Conservation (phyloP, 2,888 invertebrate genomes). For the Himalopsyche kuldschensis region DNA sequence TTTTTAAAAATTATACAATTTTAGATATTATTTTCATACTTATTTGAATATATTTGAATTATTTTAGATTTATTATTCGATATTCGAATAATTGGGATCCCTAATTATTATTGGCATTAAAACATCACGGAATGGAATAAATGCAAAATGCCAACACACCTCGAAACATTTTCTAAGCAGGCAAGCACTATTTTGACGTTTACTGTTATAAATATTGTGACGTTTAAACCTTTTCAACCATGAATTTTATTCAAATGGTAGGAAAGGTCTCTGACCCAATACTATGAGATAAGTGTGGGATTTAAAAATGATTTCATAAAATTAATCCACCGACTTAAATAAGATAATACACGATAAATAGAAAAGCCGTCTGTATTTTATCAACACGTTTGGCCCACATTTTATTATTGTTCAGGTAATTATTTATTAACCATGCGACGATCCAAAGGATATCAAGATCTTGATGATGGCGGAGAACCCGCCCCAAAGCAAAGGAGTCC, state of each 20-base stretch:
- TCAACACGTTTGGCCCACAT: too few species aligned
- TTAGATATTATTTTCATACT: too few species aligned
- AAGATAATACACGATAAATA: too few species aligned
- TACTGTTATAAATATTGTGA: slow-evolving; percentile 40
- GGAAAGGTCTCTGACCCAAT: slow-evolving; percentile 19
- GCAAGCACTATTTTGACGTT: slow-evolving; percentile 31
- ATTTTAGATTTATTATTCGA: too few species aligned
- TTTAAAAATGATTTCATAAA: not conserved
- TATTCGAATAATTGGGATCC: too few species aligned
- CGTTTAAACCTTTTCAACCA: slow-evolving; percentile 33
- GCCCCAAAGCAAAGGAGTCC: slow-evolving; percentile 48
- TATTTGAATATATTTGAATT: too few species aligned
- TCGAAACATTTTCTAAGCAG: not conserved
- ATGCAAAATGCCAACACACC: too few species aligned
- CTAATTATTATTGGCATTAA: too few species aligned
- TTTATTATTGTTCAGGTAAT: slow-evolving; percentile 40
- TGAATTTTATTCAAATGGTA: not conserved
- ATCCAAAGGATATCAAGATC: slow-evolving; percentile 64
- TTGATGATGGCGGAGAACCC: slow-evolving; percentile 53
- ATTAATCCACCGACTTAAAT: not conserved
- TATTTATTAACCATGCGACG: slow-evolving; percentile 52
- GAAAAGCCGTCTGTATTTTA: too few species aligned
- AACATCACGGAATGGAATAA: too few species aligned
- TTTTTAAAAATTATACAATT: too few species aligned
- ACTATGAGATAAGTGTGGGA: not conserved